Evolutionary conservation across 2,113 vertebrate genomes (phyloP).

Genomic region (Plotosus lineatus): DNA sequence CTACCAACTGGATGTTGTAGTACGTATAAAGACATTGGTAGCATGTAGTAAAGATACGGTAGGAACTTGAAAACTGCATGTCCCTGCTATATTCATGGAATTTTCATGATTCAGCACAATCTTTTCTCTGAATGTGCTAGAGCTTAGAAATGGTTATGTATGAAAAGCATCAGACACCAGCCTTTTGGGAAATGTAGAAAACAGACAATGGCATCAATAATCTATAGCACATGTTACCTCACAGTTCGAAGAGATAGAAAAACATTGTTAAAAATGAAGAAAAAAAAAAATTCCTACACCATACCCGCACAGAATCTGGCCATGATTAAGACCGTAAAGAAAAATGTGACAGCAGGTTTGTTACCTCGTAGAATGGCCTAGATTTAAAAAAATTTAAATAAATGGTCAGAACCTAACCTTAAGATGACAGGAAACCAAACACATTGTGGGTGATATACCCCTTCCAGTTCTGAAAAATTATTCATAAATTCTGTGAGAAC

Average conservation of each 20-base stretch:
- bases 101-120: no score
- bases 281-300: not conserved
- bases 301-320: not conserved
- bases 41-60: no score
- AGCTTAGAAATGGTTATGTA: not conserved
- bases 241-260: not conserved
- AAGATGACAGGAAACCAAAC: not conserved
- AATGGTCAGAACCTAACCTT: not conserved
- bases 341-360: conserved; percentile 2
- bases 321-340: not conserved
- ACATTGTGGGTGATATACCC: not conserved
- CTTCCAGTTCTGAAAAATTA: not conserved
- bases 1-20: no score
- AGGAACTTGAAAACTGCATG: no score
- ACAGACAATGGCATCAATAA: not conserved
- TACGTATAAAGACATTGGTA: no score
- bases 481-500: not conserved
- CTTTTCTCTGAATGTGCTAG: no score
- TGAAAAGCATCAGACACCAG: not conserved
- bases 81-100: no score
- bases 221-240: not conserved
- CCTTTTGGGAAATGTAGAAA: not conserved
- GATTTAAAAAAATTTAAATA: not conserved
- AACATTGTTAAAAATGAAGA: not conserved
- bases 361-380: not conserved